Evolutionary conservation across 2,113 vertebrate species (phyloP), one percentile per base, ranked within the genome.

Genomic region (Proteles cristata): DNA sequence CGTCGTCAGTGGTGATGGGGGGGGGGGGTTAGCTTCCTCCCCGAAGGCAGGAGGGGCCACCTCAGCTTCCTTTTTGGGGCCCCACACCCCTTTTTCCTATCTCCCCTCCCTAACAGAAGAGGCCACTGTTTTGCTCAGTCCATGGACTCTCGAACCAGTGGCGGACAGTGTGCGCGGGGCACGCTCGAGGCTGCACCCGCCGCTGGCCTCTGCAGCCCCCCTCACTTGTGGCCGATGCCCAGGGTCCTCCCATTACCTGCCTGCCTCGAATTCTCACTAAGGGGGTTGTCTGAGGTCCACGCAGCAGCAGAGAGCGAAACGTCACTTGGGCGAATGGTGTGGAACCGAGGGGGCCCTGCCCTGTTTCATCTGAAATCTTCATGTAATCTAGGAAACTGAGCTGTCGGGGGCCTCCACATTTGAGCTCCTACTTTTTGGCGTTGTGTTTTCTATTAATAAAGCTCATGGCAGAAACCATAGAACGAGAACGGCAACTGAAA

Each of bases 111-210:
- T 23, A 61, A 61, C 58, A 7, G 43, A 68, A 63, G 0, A 33
- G 69, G 11, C 73, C 0, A 0, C 69, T 11, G 35, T 39, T 1
- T 25, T 33, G 50, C 39, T 5, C 2, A 3, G 69, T 11, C 83
- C 4, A 0, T 0, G 3, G 35, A 79, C 90, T 17, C 19, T 1
- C 28, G 63, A 28, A 21, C 2, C 7, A 7, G 25, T 0, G 0
- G 93, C 43, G n/a, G 73, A 50, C 4, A 0, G 69, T 1, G 0
- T 16, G 9, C 11, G 0, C 1, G 1, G 26, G 50, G 7, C 5
- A 55, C 15, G 11, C 10, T 2, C 4, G 12, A 7, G 7, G 48
- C 11, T 0, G 28, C 0, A 16, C 23, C 74, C 3, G 2, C 48
- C 66, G 58, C n/a, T 3, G 77, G 58, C 35, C 48, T 31, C 82